Base-by-base conservation (phyloP, 2,888 invertebrate genomes). In the Acheta domesticus region DNA sequence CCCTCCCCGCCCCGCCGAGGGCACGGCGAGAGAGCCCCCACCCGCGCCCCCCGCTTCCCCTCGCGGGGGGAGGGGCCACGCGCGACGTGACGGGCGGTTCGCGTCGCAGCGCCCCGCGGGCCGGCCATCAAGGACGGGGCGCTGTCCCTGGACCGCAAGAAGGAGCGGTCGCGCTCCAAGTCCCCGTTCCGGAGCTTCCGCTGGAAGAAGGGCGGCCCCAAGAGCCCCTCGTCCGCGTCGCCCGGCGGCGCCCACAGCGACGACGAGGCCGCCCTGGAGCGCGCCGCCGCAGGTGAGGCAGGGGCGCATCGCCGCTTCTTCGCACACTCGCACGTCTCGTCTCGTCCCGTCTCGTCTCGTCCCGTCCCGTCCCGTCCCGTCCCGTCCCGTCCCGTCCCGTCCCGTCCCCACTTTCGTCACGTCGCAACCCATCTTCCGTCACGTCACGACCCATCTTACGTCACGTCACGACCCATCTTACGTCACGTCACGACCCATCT, bases 131-230 rank as follows among this genome's bases (percentile, higher is more conserved):
- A 62, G 62, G 62, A 62, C 14, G 62, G 62, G 16, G 62, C 62
- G 14, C n/a, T 62, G 62, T 62, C 62, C 16, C 79, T 82, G 80
- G 81, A 82, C 73, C 84, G 84, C 83, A 85, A 86, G 85, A 94
- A 94, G 91, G 92, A 93, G 87, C 92, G 95, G 84, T 95, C 96
- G 84, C 92, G 96, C 85, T 96, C 96, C 90, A 96, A 96, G 90
- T 96, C 96, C 85, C 96, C 96, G 82, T 96, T 96, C 92, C 91
- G 96, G 87, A 96, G 95, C 89, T 96, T 96, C 91, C 91, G 96
- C 83, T 96, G 95, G 95, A 93, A 93, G 89, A 94, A 94, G 87
- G 92, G 93, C 83, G 92, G 93, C 83, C 90, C 92, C 87, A 87
- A 89, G 83, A 83, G 84, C 77, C 84, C 84, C 78, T 84, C 83